Percentiles rank a stretch among this genome's conserved stretches.
phyloP scores from a whole-genome alignment of 2,888 invertebrate species.

The Parochlus steinenii region DNA sequence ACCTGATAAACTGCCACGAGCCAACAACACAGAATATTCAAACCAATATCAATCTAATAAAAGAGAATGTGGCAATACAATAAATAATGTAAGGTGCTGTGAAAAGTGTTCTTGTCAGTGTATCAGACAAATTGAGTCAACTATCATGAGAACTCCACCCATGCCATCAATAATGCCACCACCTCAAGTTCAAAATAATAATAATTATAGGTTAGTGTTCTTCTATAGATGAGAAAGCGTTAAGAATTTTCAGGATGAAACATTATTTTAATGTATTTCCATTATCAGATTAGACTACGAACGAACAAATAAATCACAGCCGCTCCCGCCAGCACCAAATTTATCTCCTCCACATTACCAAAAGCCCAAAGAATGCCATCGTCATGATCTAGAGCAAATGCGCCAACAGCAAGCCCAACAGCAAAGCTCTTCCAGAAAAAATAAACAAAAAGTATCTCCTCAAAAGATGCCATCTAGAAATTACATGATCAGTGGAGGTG shows the following conservation, averaged over 20 bases:
- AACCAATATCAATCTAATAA: too few species aligned
- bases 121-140: conserved; percentile 8
- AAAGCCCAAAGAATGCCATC: conserved; percentile 8
- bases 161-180: too few species aligned
- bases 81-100: conserved; percentile 4
- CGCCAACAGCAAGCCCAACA: background rate
- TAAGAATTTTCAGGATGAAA: too few species aligned
- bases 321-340: too few species aligned
- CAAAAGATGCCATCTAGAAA: conserved; percentile 15
- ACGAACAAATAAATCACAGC: too few species aligned
- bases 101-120: conserved; percentile 11
- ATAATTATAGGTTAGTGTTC: too few species aligned
- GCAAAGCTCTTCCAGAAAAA: conserved; percentile 11
- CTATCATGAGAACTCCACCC: conserved; percentile 3
- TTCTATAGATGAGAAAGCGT: too few species aligned
- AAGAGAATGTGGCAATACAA: too few species aligned
- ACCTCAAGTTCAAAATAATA: background rate
- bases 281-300: too few species aligned
- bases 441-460: background rate
- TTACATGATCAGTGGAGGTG: conserved; percentile 40
- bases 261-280: too few species aligned
- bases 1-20: too few species aligned
- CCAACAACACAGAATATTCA: too few species aligned
- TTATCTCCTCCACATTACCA: conserved; percentile 10
- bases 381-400: background rate